Evolutionary conservation across 2,113 vertebrate genomes (phyloP), one percentile per base, ranked within the genome.

Genomic region (Plestiodon gilberti): DNA sequence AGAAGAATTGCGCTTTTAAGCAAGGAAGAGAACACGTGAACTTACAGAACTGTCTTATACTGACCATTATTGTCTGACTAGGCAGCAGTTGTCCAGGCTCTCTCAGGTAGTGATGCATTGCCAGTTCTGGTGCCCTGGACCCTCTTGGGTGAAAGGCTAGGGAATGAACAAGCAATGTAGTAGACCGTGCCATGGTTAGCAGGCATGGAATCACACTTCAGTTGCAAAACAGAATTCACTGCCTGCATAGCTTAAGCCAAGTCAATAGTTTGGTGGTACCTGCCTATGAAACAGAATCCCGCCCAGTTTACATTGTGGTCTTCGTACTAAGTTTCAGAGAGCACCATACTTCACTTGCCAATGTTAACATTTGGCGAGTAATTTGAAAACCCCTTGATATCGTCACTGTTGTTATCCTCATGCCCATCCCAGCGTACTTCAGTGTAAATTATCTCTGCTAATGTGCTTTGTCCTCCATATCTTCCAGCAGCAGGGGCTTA

Each of bases 401-500:
- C 82, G 22, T 83, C 81, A 13, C 10, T 48, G 14, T 40, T 61
- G 83, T 30, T 55, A 23, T 48, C 2, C 35, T 59, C 55, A 5
- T 55, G 11, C n/a, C 40, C 48, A 35, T 28, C 62, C 48, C 57
- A 61, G 64, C 55, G 9, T 61, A 13, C 52, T 3, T 52, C 48
- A 22, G 22, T 52, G 38, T 48, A 55, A 84, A 61, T 81, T 64
- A 73, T 70, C 40, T 70, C 78, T 83, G 28, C 40, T 78, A 43
- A 82, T 25, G 15, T 67, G n/a, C 28, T 71, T 64, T 43, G 81
- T 52, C 76, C 61, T 28, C 4, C 77, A 83, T 89, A 48, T 79
- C 35, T 40, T 15, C 0, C 20, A 85, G 57, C 33, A 57, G 85
- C 30, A 48, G 52, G 17, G 85, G 76, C 33, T 48, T 61, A 9